Evolutionary conservation across 2,888 invertebrate species (phyloP), one percentile per base, ranked within the genome.

Genomic region (Operophtera brumata): DNA sequence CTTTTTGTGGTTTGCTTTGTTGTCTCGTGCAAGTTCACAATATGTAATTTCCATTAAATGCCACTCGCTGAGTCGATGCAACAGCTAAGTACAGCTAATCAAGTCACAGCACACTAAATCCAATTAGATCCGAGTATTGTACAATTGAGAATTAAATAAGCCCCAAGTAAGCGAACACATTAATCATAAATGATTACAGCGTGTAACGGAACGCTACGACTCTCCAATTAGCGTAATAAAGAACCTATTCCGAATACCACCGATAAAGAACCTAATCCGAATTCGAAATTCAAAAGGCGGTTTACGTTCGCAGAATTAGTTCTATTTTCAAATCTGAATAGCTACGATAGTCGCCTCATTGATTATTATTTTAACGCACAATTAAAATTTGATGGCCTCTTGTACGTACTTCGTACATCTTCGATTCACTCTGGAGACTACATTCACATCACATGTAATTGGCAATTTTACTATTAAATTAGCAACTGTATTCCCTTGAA

Each of bases 331-430:
- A 80, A 74, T 65, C 70, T 64, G 35, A 56, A 56, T 41, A 36
- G 71, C 66, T 66, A 73, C 75, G 78, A 84, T 83, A 84, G 82
- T 84, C 86, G 85, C 86, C 82, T 84, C 86, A 84, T 87, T 88
- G 86, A 87, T 89, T 89, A 87, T 87, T 87, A 88, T 89, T 89
- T 88, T 88, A 88, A 87, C 88, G 86, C 77, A 86, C 87, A 86
- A 87, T 89, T 89, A 90, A 90, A 89, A 82, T 88, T 89, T 90
- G 85, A 90, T 87, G 85, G 85, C 80, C 83, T 75, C 80, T 85
- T 86, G 61, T 65, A 60, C 58, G 60, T 82, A 83, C 83, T 84
- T 77, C 84, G 88, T 85, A 84, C 86, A 84, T 85, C 85, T 88
- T 82, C 81, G 77, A 82, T 81, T 70, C 67, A 67, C 67, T 65